Evolutionary conservation across 2,888 invertebrate species (phyloP).

Genomic region (Thymelicus acteon): DNA sequence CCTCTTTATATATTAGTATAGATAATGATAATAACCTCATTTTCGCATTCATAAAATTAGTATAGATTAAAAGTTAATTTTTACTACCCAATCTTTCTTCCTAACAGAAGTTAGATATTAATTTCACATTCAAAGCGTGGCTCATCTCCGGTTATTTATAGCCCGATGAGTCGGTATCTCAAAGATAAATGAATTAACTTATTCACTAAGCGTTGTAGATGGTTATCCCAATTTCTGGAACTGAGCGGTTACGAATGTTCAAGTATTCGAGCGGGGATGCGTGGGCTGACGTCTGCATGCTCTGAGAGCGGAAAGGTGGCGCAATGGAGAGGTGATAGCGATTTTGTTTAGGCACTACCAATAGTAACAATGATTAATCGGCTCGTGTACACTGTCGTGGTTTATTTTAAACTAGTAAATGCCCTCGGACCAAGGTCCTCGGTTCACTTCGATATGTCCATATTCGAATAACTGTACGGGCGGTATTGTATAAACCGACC

Average conservation of each 20-base stretch:
- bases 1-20: too few relatives aligned
- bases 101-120: not conserved
- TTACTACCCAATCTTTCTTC: not conserved
- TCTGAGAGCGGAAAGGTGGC: not conserved
- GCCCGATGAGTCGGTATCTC: constrained; percentile 30
- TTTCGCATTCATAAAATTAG: too few relatives aligned
- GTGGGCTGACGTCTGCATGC: constrained; percentile 39
- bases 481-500: too few relatives aligned
- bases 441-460: too few relatives aligned
- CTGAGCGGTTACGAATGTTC: constrained; percentile 35
- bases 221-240: constrained; percentile 37
- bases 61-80: too few relatives aligned
- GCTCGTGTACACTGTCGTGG: too few relatives aligned
- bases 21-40: too few relatives aligned
- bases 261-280: constrained; percentile 38
- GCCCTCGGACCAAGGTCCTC: too few relatives aligned
- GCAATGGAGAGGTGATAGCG: not conserved
- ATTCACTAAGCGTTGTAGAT: constrained; percentile 28
- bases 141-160: constrained; percentile 27
- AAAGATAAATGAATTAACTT: constrained; percentile 30
- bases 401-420: too few relatives aligned
- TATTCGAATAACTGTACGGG: too few relatives aligned
- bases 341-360: not conserved
- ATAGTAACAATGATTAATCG: too few relatives aligned
- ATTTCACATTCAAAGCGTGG: not conserved